Evolutionary conservation across 2,113 vertebrate genomes (phyloP), one percentile per base, ranked within the genome.

Genomic region (Pangasianodon gigas): DNA sequence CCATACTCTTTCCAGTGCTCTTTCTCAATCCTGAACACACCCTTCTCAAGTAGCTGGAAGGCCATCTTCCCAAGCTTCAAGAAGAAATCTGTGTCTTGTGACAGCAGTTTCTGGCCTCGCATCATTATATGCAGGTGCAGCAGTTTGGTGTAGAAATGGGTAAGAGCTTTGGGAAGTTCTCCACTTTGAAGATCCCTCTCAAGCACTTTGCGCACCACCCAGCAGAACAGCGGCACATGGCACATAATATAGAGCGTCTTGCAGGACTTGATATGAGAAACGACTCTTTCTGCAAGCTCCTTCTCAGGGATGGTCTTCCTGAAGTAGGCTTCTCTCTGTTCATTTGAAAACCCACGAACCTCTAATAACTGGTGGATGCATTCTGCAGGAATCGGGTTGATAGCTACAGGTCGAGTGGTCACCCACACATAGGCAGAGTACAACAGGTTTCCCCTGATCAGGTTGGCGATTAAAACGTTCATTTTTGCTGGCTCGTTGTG

Each of bases 181-280:
- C 41, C 46, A 0, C 86, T 60, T 8, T 16, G 87, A 56, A 95
- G 94, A 2, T 90, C 0, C 9, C 3, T 83, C 89, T 93, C 87
- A 21, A 92, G 92, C 87, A 94, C 91, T 21, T 90, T 71, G 1
- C 92, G 93, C 81, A 95, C 90, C 67, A 96, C 77, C 13, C 93
- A 94, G 92, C 95, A 96, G 89, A 96, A 96, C 88, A 95, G 51
- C 0, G 96, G 96, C 84, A 95, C 88, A 87, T 96, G 93, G 91
- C 96, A 96, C 96, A 96, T 96, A 87, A 95, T 92, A 84, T 91
- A 89, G 26, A 96, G 89, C 4, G 94, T 95, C 87, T 90, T 94
- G 44, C 67, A 79, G 6, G 95, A 94, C 21, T 89, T 92, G 65
- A 95, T 37, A 0, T 95, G 89, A 3, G 52, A 82, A 3, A 96